Evolutionary conservation across 2,797 vertebrate genomes (phyloP).

Genomic region (Rhabdomys pumilio): DNA sequence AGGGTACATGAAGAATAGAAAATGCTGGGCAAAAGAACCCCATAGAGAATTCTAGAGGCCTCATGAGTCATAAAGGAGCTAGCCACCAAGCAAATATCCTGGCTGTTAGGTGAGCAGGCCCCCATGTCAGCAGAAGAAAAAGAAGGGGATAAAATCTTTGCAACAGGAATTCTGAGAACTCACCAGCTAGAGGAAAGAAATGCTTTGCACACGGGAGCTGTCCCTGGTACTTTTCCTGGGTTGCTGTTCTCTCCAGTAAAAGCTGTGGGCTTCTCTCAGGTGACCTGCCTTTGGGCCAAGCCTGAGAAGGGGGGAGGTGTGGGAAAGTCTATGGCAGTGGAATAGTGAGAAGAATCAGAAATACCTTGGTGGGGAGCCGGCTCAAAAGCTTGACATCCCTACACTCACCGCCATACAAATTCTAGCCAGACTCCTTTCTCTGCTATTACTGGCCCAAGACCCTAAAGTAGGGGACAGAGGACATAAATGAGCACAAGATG

Average conservation of each 20-base stretch:
- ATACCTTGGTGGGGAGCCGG: neutral
- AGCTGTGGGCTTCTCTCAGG: neutral
- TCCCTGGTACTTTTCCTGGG: neutral
- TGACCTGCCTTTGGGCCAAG: neutral
- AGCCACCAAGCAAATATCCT: neutral
- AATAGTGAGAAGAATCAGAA: neutral
- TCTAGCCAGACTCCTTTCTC: conserved; percentile 50
- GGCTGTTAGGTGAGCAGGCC: neutral
- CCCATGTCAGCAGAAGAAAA: neutral
- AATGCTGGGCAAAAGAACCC: neutral
- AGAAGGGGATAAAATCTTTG: neutral
- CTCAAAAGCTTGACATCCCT: neutral
- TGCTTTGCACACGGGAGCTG: neutral
- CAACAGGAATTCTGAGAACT: neutral
- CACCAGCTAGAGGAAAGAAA: neutral
- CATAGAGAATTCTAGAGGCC: neutral
- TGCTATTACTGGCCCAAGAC: neutral
- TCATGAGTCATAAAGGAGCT: neutral
- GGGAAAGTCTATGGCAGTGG: neutral
- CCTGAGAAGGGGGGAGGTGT: neutral
- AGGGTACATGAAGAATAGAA: neutral
- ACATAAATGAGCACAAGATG: neutral
- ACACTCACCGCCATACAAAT: neutral
- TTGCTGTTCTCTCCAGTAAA: neutral
- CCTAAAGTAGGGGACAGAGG: conserved; percentile 12